Conservation (phyloP, 2,797 vertebrate genomes). For the Manis javanica region DNA sequence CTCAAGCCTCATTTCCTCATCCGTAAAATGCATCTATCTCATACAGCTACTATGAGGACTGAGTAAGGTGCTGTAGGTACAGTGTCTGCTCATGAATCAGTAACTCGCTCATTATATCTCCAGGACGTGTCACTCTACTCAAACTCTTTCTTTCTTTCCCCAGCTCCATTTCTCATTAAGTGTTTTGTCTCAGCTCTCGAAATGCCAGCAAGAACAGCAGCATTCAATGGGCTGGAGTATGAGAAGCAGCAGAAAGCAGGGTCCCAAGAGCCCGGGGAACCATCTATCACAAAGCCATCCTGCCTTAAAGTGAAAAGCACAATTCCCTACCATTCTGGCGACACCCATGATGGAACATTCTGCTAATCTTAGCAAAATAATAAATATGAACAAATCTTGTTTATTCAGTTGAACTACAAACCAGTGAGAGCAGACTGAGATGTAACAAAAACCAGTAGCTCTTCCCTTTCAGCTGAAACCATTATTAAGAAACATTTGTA, state of each 20-base stretch:
- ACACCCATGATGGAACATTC: neutral
- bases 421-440: neutral
- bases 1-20: neutral
- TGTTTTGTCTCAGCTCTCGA: slow-evolving; percentile 2
- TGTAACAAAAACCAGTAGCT: neutral
- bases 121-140: neutral
- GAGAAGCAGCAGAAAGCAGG: neutral
- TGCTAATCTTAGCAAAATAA: slow-evolving; percentile 61
- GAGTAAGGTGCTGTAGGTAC: neutral
- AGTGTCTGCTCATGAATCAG: neutral
- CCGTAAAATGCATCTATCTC: neutral
- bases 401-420: slow-evolving; percentile 1
- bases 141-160: neutral
- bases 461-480: neutral
- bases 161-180: neutral
- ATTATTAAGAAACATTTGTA: slow-evolving; percentile 20
- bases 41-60: neutral
- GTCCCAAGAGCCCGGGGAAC: slow-evolving; percentile 4
- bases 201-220: slow-evolving; percentile 1
- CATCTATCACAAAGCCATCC: slow-evolving; percentile 51
- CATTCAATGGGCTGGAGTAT: neutral
- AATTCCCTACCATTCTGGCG: neutral
- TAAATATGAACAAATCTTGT: neutral
- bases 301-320: slow-evolving; percentile 48
- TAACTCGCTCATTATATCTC: neutral